Base-by-base conservation (phyloP, 2,797 vertebrate species). In the Oryzias sinensis region DNA sequence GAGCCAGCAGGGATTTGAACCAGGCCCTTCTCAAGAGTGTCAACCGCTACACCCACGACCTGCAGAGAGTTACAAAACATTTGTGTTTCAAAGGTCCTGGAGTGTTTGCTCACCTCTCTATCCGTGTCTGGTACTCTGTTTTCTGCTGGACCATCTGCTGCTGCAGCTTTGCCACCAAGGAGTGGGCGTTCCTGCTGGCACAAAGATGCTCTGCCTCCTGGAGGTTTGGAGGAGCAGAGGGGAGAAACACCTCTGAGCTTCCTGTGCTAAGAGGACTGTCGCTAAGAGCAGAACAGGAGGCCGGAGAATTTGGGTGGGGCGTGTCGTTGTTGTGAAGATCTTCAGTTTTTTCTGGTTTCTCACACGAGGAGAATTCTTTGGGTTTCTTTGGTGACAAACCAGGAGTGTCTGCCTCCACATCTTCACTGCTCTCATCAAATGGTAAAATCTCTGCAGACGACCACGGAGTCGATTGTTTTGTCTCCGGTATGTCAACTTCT, bases 211-310 rank as follows among this genome's bases (percentile, higher is more conserved):
- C 78, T 14, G 49, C 63, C 5, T 3, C 70, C 43, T 83, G 71
- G 37, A 65, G 47, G 22, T 90, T 86, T 11, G 75, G 68, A 46
- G 89, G 76, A 15, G 65, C 84, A 0, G 89, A 85, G 7, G 91
- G 90, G 44, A 93, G 88, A 65, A 93, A 93, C 3, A 93, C 92
- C 46, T 93, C 92, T 0, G 92, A 92, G 75, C 92, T 93, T 24
- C 92, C 92, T 0, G 90, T 93, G 57, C 92, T 93, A 29, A 93
- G 70, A 29, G 76, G 81, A 1, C 83, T 84, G 65, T 76, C 69
- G 0, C 86, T 91, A 42, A 73, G 79, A 5, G 50, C 68, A 0
- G 88, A 90, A 25, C 84, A 69, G 0, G 91, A 91, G 17, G 85
- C 83, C 2, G 72, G 86, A 5, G 90, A 90, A 70, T 83, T 88